Evolutionary conservation across 2,797 vertebrate genomes (phyloP).

Genomic region (Platalea minor): DNA sequence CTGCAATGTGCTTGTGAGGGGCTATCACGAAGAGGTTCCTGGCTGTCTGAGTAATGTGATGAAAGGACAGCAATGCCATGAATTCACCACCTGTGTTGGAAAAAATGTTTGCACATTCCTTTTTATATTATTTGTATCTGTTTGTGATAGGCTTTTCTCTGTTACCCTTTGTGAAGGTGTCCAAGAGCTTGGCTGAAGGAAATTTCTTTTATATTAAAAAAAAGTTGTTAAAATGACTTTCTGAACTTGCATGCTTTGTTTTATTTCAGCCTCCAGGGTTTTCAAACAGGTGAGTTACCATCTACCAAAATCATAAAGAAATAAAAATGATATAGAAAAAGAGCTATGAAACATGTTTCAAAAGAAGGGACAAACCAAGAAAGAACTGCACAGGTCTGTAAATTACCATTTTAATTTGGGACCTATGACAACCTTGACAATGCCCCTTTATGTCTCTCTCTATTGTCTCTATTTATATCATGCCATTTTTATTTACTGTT

Average conservation of each 20-base stretch:
- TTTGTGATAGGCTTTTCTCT: slow-evolving; percentile 7
- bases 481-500: slow-evolving; percentile 56
- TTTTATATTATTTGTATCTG: slow-evolving; percentile 38
- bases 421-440: slow-evolving; percentile 47
- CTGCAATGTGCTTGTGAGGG: neutral
- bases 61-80: neutral
- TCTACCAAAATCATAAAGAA: slow-evolving; percentile 52
- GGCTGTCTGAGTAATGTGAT: neutral
- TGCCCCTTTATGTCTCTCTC: slow-evolving; percentile 4
- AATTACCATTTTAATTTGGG: slow-evolving; percentile 53
- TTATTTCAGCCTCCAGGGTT: slow-evolving; percentile 54
- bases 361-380: slow-evolving; percentile 15
- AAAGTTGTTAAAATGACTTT: slow-evolving; percentile 49
- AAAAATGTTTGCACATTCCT: neutral
- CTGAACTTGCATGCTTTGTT: slow-evolving; percentile 58
- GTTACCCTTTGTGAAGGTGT: neutral
- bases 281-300: slow-evolving; percentile 52
- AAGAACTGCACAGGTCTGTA: neutral
- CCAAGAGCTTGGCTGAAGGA: slow-evolving; percentile 33
- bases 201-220: slow-evolving; percentile 58
- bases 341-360: slow-evolving; percentile 26
- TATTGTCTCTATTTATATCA: slow-evolving; percentile 45
- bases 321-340: slow-evolving; percentile 50
- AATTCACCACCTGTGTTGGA: neutral
- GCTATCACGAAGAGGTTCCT: neutral